A percentile compares a stretch with the other conserved stretches of the same genome.
Evolutionary conservation across 2,113 vertebrate genomes (phyloP).

Genomic region (Apodemus speciosus): DNA sequence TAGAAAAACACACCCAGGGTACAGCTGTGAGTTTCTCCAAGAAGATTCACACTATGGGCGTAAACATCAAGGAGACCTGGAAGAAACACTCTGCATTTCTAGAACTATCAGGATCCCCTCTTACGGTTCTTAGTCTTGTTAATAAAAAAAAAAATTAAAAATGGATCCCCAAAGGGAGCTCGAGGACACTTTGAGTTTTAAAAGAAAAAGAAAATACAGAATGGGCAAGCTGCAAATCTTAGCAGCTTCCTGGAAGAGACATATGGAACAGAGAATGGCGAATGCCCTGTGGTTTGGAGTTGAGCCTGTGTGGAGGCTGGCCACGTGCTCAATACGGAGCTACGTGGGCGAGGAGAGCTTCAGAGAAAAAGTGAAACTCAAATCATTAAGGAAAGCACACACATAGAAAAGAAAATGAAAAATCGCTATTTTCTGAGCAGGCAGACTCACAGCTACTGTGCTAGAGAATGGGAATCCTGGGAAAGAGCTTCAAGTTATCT

Average conservation of each 20-base stretch:
- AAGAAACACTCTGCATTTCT: neutral
- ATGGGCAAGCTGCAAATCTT: neutral
- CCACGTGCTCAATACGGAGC: neutral
- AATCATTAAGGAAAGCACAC: neutral
- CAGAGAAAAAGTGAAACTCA: neutral
- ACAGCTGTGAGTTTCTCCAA: neutral
- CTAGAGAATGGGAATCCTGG: neutral
- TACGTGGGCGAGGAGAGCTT: too few relatives aligned
- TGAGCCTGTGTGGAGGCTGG: too few relatives aligned
- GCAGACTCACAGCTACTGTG: neutral
- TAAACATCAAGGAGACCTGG: too few relatives aligned
- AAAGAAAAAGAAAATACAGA: neutral
- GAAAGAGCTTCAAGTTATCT: neutral
- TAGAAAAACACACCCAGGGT: neutral
- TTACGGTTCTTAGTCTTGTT: neutral
- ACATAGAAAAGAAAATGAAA: neutral
- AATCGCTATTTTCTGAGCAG: neutral
- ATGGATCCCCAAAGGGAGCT: neutral
- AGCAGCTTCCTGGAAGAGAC: neutral
- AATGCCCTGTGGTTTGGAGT: neutral
- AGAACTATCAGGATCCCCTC: neutral
- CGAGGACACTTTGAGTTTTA: neutral
- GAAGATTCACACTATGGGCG: neutral
- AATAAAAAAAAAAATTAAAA: neutral
- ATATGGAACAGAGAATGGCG: too few relatives aligned